Evolutionary conservation across 2,888 invertebrate species (phyloP).

Genomic region (Netelia melanura): DNA sequence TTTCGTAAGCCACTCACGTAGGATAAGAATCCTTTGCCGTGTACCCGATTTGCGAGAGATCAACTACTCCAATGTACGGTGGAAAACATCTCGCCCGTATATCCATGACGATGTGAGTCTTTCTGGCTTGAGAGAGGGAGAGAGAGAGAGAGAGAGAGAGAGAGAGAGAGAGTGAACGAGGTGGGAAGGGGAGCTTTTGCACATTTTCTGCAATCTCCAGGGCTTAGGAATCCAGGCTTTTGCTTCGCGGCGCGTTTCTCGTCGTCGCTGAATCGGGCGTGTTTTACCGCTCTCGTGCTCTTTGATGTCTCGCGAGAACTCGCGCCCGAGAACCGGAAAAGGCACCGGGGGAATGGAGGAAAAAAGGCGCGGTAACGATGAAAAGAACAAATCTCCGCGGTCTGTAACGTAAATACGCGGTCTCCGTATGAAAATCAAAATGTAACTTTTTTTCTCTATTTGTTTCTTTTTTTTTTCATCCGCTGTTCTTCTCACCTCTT

Average conservation of each 20-base stretch:
- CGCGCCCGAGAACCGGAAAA: slow-evolving; percentile 43
- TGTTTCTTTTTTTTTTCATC: neutral
- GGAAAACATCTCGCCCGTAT: slow-evolving; percentile 37
- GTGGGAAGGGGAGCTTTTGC: neutral
- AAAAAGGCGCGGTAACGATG: slow-evolving; percentile 30
- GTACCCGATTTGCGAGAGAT: slow-evolving; percentile 76
- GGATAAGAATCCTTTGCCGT: slow-evolving; percentile 74
- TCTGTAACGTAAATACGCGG: neutral
- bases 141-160: too few species aligned
- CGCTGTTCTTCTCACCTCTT: neutral
- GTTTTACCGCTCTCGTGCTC: slow-evolving; percentile 47
- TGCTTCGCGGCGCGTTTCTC: neutral
- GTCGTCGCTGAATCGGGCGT: slow-evolving; percentile 50
- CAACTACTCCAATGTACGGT: neutral
- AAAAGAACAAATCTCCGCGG: neutral
- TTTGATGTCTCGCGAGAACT: slow-evolving; percentile 45
- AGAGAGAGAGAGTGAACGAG: too few species aligned
- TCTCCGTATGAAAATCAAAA: too few species aligned
- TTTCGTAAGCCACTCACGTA: slow-evolving; percentile 76
- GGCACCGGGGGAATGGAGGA: slow-evolving; percentile 8
- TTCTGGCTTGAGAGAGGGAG: neutral
- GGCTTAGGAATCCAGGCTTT: slow-evolving; percentile 44
- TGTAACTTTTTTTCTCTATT: neutral
- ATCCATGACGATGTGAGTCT: neutral
- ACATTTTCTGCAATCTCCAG: slow-evolving; percentile 1